These are phyloP conservation scores for Gasterosteus nipponicus DNA, from an alignment of 2,113 vertebrate species.

Conservation along the genomic window DNA sequence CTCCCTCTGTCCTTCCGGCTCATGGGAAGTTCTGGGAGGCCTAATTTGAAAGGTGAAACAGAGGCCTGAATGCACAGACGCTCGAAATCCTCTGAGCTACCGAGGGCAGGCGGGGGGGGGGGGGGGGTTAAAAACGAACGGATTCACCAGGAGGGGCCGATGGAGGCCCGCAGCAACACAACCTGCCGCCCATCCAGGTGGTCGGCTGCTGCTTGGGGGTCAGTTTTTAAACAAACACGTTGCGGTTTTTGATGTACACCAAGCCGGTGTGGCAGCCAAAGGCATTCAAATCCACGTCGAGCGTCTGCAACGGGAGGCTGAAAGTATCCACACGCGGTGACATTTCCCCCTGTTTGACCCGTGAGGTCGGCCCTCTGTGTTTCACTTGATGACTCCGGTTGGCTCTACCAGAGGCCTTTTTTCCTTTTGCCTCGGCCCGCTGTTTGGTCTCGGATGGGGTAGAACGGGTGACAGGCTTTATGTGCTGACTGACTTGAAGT, in stretches of 20 bases:
- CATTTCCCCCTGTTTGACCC: conserved; percentile 43
- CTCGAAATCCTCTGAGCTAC: conserved; percentile 57
- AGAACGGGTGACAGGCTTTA: too few relatives aligned
- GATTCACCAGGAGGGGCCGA: conserved; percentile 22
- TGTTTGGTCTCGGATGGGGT: too few relatives aligned
- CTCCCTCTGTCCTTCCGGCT: conserved; percentile 43
- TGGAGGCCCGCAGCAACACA: conserved; percentile 31
- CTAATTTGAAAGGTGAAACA: conserved; percentile 54
- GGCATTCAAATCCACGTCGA: background rate
- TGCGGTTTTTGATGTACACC: conserved; percentile 13
- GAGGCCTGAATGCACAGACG: conserved; percentile 43
- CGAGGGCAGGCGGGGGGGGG: conserved; percentile 59
- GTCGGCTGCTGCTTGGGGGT: conserved; percentile 65
- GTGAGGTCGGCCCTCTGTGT: conserved; percentile 19
- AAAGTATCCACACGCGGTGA: conserved; percentile 12
- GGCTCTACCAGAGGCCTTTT: too few relatives aligned
- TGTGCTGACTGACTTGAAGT: too few relatives aligned
- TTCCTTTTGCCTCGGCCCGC: too few relatives aligned
- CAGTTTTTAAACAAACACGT: conserved; percentile 16
- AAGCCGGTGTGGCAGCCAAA: background rate
- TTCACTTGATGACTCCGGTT: background rate
- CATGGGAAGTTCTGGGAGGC: conserved; percentile 40
- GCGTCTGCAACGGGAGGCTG: conserved; percentile 1
- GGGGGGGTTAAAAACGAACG: conserved; percentile 46
- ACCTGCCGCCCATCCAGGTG: conserved; percentile 49